Conservation (phyloP, 2,113 vertebrate genomes). For the Aviceda subcristata region DNA sequence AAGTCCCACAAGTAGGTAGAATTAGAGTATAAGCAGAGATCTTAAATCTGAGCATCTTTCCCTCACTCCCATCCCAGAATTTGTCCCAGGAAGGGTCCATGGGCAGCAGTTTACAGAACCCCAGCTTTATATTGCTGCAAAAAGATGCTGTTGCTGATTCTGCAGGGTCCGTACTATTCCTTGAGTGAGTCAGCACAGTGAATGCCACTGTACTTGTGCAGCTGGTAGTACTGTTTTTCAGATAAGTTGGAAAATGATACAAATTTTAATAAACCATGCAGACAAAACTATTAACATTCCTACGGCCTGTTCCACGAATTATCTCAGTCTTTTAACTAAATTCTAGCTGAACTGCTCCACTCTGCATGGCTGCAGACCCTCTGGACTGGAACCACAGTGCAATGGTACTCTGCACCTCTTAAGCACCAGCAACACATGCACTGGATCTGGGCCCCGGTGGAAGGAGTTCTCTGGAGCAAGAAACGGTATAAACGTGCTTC, state of each 20-base stretch:
- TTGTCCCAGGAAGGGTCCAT: background rate
- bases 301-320: background rate
- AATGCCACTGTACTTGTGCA: background rate
- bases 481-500: background rate
- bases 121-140: background rate
- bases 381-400: background rate
- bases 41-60: background rate
- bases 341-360: background rate
- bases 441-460: background rate
- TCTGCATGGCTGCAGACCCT: accelerated
- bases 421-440: background rate
- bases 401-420: no score
- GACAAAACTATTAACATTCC: background rate
- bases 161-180: background rate
- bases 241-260: background rate
- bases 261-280: constrained; percentile 6
- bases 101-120: background rate
- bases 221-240: background rate
- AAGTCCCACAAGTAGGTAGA: background rate
- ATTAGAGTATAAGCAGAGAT: background rate
- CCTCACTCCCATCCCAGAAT: background rate
- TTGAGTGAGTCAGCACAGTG: background rate
- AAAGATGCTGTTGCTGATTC: background rate
- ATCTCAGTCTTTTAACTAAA: background rate
- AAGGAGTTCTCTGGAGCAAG: background rate